Evolutionary conservation across 2,888 invertebrate species (phyloP).

Genomic region (Stomorhina lunata): DNA sequence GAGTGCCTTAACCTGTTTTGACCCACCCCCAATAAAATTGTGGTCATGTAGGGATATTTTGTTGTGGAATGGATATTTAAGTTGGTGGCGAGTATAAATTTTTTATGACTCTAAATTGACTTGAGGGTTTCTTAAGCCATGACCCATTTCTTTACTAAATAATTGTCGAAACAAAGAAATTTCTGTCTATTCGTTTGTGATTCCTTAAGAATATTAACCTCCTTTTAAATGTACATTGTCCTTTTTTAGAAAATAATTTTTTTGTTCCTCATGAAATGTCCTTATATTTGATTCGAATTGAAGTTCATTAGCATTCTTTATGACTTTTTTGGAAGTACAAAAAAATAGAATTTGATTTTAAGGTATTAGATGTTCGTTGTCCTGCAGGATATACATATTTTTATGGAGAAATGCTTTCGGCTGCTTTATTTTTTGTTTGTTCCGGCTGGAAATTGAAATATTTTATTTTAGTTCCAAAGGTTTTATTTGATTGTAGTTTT

Average conservation of each 20-base stretch:
- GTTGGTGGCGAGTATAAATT: not conserved
- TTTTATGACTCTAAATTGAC: not conserved
- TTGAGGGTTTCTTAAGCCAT: not conserved
- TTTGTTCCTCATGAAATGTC: not conserved
- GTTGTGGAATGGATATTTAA: not conserved
- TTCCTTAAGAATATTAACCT: slow-evolving; percentile 31
- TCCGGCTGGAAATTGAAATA: not conserved
- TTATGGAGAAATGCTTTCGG: not conserved
- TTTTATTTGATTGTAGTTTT: not conserved
- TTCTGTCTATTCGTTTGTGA: not conserved
- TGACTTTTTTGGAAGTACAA: not conserved
- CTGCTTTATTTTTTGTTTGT: not conserved
- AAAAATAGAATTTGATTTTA: not conserved
- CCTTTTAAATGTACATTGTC: slow-evolving; percentile 26
- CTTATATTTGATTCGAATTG: not conserved
- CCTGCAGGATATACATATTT: slow-evolving; percentile 1
- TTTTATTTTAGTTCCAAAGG: not conserved
- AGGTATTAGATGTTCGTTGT: not conserved
- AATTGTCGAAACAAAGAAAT: not conserved
- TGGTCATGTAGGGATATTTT: slow-evolving; percentile 8
- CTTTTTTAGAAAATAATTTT: not conserved
- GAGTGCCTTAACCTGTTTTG: slow-evolving; percentile 19
- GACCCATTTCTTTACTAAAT: slow-evolving; percentile 22
- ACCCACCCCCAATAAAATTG: slow-evolving; percentile 16
- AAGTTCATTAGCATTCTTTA: slow-evolving; percentile 40